A percentile compares a stretch with the other conserved stretches of the same genome.
Conservation (phyloP, 23 tunicate species). For the Clavelina lepadiformis region DNA sequence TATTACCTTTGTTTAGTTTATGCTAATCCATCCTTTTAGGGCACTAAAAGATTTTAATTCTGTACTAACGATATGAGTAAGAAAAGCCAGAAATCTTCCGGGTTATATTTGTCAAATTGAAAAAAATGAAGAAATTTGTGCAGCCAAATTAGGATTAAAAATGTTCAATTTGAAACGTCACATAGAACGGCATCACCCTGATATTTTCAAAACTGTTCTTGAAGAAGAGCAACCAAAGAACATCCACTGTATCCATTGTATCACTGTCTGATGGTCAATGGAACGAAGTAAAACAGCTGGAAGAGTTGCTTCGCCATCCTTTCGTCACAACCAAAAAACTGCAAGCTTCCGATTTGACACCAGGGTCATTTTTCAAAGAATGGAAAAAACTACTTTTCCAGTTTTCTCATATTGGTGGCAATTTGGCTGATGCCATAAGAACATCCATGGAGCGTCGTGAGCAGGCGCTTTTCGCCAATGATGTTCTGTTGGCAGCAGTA, state of each 20-base stretch:
- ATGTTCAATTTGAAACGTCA: constrained; percentile 8
- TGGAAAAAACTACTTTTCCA: constrained; percentile 17
- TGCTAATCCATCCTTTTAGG: too few relatives aligned
- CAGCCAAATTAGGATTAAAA: constrained; percentile 12
- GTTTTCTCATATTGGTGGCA: constrained; percentile 7
- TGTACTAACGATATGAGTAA: too few relatives aligned
- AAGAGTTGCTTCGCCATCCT: constrained; percentile 14
- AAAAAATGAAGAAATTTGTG: neutral
- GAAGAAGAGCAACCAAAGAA: too few relatives aligned
- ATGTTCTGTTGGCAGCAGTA: constrained; percentile 9
- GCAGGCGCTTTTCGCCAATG: neutral
- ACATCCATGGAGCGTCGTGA: constrained; percentile 1
- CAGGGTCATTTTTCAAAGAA: constrained; percentile 33
- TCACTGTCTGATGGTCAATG: constrained; percentile 11
- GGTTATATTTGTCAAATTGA: too few relatives aligned
- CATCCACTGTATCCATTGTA: too few relatives aligned
- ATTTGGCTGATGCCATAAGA: constrained; percentile 14
- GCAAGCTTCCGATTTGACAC: constrained; percentile 19
- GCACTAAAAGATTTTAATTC: too few relatives aligned
- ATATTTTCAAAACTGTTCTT: constrained; percentile 9
- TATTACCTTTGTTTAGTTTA: too few relatives aligned
- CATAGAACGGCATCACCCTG: constrained; percentile 9
- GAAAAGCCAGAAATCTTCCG: too few relatives aligned
- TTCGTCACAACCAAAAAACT: constrained; percentile 23
- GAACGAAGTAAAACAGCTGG: constrained; percentile 9